Evolutionary conservation across 1,140 invertebrate genomes (phyloP).

Genomic region (Stegodyphus dumicola): DNA sequence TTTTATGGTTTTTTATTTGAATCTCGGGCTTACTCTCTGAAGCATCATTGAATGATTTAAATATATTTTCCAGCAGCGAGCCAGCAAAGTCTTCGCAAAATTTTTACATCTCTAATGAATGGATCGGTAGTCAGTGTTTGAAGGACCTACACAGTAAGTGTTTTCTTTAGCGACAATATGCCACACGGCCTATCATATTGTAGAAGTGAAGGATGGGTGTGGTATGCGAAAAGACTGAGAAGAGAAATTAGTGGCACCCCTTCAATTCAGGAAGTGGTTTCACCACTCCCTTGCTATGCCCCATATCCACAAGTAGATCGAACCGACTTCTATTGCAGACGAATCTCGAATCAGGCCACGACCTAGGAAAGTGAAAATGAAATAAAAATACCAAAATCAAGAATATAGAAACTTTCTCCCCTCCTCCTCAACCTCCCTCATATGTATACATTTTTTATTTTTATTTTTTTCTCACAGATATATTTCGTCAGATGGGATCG

Average conservation of each 20-base stretch:
- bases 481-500: slow-evolving; percentile 8
- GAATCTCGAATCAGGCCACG: slow-evolving; percentile 46
- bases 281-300: slow-evolving; percentile 51
- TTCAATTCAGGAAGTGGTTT: slow-evolving; percentile 50
- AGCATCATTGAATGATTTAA: too few species aligned
- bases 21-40: too few species aligned
- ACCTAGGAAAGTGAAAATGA: slow-evolving; percentile 58
- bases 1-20: too few species aligned
- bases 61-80: too few species aligned
- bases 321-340: slow-evolving; percentile 29
- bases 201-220: slow-evolving; percentile 29
- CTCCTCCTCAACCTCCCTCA: not conserved
- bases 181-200: not conserved
- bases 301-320: slow-evolving; percentile 56
- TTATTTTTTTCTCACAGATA: not conserved
- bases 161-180: not conserved
- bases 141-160: too few species aligned
- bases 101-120: too few species aligned
- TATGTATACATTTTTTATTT: slow-evolving; percentile 37
- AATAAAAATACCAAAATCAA: slow-evolving; percentile 40
- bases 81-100: too few species aligned
- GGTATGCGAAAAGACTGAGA: slow-evolving; percentile 27
- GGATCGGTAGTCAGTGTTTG: too few species aligned
- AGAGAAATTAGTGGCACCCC: slow-evolving; percentile 33
- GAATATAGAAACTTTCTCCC: slow-evolving; percentile 14